These are phyloP conservation scores for Radopholus similis DNA, from an alignment of 1,140 invertebrate genomes.

Conservation along the genomic window DNA sequence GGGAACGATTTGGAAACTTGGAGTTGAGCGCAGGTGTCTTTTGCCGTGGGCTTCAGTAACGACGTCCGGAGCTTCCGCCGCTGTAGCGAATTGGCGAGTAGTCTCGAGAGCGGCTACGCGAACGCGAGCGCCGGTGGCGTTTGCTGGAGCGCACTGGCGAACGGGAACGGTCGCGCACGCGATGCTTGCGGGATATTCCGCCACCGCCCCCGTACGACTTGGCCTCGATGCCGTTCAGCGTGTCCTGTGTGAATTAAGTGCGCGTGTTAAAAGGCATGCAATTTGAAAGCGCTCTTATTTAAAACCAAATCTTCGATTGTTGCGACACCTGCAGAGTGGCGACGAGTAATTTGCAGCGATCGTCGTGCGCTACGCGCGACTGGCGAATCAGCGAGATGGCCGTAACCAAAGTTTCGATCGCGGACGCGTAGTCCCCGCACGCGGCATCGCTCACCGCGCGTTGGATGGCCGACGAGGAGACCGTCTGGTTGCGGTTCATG, in stretches of 20 bases:
- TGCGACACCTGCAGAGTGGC: conserved; percentile 61
- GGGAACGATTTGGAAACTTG: too few relatives aligned
- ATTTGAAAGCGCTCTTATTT: not conserved
- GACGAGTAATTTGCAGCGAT: conserved; percentile 94
- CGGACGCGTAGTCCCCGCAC: conserved; percentile 86
- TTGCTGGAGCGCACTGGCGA: conserved; percentile 39
- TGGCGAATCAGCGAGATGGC: conserved; percentile 97
- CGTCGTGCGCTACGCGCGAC: conserved; percentile 93
- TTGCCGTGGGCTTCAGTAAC: too few relatives aligned
- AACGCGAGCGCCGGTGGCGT: conserved; percentile 44
- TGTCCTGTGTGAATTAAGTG: conserved; percentile 69
- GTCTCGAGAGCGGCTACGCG: conserved; percentile 38
- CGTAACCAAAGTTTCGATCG: conserved; percentile 95
- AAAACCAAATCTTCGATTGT: not conserved
- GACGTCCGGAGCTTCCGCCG: too few relatives aligned
- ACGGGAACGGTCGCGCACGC: conserved; percentile 40
- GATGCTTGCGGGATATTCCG: conserved; percentile 38
- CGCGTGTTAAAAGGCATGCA: not conserved
- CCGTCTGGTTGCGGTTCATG: conserved; percentile 89
- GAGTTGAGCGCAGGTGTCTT: too few relatives aligned
- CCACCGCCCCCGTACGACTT: conserved; percentile 78
- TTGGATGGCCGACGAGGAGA: conserved; percentile 78
- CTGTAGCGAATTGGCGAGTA: conserved; percentile 23
- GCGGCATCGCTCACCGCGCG: conserved; percentile 94
- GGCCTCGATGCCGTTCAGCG: conserved; percentile 88